A percentile compares a stretch with the other conserved stretches of the same genome.
Conservation (phyloP, 2,113 vertebrate genomes). For the Cyphomyrus discorhynchus region DNA sequence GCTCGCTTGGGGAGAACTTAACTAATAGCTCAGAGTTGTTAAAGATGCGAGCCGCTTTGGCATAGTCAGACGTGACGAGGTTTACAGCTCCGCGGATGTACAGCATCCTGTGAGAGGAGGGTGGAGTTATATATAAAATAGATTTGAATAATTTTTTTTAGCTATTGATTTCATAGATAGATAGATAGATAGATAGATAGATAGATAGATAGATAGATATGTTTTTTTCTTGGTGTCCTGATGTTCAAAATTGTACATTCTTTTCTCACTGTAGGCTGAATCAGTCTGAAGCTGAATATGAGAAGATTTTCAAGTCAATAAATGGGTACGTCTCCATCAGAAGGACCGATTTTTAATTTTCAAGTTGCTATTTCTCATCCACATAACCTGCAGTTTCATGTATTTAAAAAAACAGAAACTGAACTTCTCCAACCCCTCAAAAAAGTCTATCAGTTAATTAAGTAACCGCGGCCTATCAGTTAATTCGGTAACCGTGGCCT, state of each 20-base stretch:
- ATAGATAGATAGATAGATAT: background rate
- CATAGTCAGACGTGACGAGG: constrained; percentile 60
- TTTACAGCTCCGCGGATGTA: constrained; percentile 59
- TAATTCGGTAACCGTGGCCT: no score
- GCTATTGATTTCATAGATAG: no score
- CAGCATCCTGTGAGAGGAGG: constrained; percentile 46
- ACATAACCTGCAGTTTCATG: background rate
- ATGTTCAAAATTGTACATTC: background rate
- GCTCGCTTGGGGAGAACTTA: no score
- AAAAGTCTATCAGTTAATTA: background rate
- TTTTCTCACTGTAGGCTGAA: constrained; percentile 50
- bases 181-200: no score
- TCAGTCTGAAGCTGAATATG: constrained; percentile 52
- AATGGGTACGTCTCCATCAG: constrained; percentile 57
- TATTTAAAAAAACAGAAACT: background rate
- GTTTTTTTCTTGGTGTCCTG: background rate
- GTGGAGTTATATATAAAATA: background rate
- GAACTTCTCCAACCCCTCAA: background rate
- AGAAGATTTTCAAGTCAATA: constrained; percentile 61
- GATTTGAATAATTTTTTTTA: no score
- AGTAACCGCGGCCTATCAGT: no score
- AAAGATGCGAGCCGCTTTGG: constrained; percentile 57
- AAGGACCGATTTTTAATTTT: background rate
- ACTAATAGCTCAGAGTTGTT: no score
- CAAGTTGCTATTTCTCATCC: background rate